Evolutionary conservation across 2,797 vertebrate species (phyloP), one percentile per base, ranked within the genome.

Genomic region (Orientallactaga sibirica): DNA sequence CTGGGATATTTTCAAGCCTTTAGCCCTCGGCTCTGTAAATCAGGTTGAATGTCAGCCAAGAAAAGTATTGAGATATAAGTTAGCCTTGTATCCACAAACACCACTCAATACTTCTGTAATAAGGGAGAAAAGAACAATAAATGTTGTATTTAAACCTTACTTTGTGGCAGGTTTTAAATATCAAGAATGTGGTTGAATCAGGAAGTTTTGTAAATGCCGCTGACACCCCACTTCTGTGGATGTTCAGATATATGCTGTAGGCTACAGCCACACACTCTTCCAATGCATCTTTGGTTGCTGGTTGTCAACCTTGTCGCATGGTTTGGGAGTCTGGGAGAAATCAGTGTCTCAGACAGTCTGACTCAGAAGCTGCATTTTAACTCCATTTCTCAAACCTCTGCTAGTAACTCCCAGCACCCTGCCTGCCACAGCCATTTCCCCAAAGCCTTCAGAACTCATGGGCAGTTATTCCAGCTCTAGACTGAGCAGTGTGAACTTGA

Each of bases 31-130:
- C n/a, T n/a, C 41, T 77, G 8, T 79, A 79, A 92, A 78, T 89
- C 92, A 86, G 52, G 73, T 48, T 92, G 67, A 96, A 88, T 71
- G 71, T 96, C 67, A 96, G 87, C 84, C 92, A 94, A 88, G 43
- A 55, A 67, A 91, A 68, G 58, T 85, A 85, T 41, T 68, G 73
- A 78, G 70, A 90, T 75, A 55, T 83, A 48, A 89, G 86, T 86
- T 74, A 89, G 70, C 55, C 85, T 87, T 61, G 3, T 85, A 70
- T 92, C 76, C 9, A 25, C 48, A 97, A 86, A 93, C 14, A 68
- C 29, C 61, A 83, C 37, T 89, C 43, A 74, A 88, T 93, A 88
- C 27, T 92, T 89, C 61, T 62, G 55, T 68, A 76, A 86, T 67
- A 71, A 74, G 33, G 52, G 9, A 20, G 4, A 27, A 66, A 74